phyloP scores from a whole-genome alignment of 2,888 invertebrate genomes.

The Sylvicola fuscatus region DNA sequence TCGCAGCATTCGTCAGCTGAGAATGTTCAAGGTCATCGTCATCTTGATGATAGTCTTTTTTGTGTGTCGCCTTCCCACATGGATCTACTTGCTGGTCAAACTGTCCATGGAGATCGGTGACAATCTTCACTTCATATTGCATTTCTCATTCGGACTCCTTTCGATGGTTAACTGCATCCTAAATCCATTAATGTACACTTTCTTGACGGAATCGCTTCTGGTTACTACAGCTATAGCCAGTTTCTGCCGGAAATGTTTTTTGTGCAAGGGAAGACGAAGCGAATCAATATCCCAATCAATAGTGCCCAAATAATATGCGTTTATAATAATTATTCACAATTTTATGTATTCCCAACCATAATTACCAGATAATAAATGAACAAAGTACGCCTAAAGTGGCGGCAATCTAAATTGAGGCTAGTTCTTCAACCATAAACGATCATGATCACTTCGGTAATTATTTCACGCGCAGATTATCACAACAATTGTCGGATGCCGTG shows the following conservation, averaged over 20 bases:
- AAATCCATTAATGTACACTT: slow-evolving; percentile 38
- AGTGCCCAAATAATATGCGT: too few relatives aligned
- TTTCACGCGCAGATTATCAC: too few relatives aligned
- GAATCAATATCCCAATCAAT: too few relatives aligned
- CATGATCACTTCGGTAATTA: too few relatives aligned
- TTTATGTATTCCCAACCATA: too few relatives aligned
- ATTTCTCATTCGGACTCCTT: slow-evolving; percentile 29
- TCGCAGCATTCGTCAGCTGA: slow-evolving; percentile 26
- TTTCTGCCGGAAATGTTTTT: not conserved
- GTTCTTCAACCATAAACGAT: too few relatives aligned
- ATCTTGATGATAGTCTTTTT: slow-evolving; percentile 32
- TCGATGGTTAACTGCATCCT: slow-evolving; percentile 30
- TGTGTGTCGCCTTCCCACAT: slow-evolving; percentile 30
- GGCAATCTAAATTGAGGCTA: too few relatives aligned
- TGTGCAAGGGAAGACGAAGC: too few relatives aligned
- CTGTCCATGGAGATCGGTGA: slow-evolving; percentile 16
- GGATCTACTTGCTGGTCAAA: slow-evolving; percentile 30
- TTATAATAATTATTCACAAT: too few relatives aligned
- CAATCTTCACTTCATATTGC: slow-evolving; percentile 25
- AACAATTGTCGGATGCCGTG: too few relatives aligned
- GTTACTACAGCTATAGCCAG: not conserved
- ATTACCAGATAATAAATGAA: too few relatives aligned
- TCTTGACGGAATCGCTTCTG: slow-evolving; percentile 29
- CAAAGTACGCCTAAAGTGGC: too few relatives aligned
- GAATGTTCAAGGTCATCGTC: slow-evolving; percentile 34